Evolutionary conservation across 2,888 invertebrate species (phyloP), one percentile per base, ranked within the genome.

Genomic region (Epistrophella euchroma): DNA sequence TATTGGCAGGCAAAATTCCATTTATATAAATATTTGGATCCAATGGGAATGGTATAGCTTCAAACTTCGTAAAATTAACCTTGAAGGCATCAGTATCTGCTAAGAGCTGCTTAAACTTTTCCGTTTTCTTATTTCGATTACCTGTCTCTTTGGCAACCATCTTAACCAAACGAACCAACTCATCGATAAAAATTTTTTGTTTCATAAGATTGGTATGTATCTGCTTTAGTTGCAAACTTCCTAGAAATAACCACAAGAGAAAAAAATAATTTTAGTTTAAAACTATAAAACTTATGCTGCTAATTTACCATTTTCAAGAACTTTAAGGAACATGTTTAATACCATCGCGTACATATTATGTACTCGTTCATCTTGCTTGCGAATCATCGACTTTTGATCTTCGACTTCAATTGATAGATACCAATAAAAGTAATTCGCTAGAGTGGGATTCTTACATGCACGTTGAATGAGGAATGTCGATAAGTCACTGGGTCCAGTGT

Each of bases 361-460:
- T 0, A 96, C 94, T 64, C 94, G 94, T 70, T 94, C 94, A 90
- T 97, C 97, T 91, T 97, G 96, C 89, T 96, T 95, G 11, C 93
- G 93, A 71, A 93, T 91, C 40, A 93, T 91, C 35, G 94, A 94
- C 91, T 96, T 96, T 88, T 96, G 96, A 92, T 98, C 97, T 92
- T 98, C 98, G 91, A 98, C 97, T 93, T 99, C 99, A 85, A 98
- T 97, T 80, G 96, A 94, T 88, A 98, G 93, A 93, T 98, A 98
- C 99, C 99, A 99, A 93, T 97, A 99, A 89, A 99, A 96, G 92
- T 99, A 99, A 94, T 99, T 99, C 62, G 98, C 98, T 58, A 99
- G 93, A 17, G 95, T 96, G 66, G 96, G 95, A 94, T 99, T 98
- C 90, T 95, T 95, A 92, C 97, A 97, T 0, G 99, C 98, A 74